Evolutionary conservation across 2,888 invertebrate genomes (phyloP).

Genomic region (Tetragonisca angustula): DNA sequence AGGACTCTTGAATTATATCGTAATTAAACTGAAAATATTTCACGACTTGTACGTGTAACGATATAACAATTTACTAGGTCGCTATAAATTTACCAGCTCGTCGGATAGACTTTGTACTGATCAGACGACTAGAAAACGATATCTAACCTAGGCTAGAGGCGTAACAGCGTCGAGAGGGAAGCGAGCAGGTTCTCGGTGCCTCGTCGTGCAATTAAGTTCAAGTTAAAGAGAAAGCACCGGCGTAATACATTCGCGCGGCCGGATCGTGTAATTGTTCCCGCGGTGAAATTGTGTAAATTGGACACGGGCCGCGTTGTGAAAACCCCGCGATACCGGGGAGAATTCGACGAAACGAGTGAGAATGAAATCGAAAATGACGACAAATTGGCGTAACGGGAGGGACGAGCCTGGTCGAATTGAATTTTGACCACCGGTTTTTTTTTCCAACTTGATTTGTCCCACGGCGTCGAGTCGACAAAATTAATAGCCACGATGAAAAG

Average conservation of each 20-base stretch:
- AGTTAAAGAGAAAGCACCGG: conserved; percentile 62
- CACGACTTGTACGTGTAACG: no score
- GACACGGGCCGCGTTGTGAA: conserved; percentile 30
- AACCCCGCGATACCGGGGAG: not conserved
- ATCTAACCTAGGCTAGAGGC: conserved; percentile 25
- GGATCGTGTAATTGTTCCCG: conserved; percentile 52
- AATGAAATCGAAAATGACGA: conserved; percentile 27
- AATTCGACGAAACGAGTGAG: conserved; percentile 8
- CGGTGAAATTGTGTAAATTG: conserved; percentile 54
- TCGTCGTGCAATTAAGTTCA: conserved; percentile 59
- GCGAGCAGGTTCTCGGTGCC: conserved; percentile 16
- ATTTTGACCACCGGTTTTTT: not conserved
- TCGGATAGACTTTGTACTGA: not conserved
- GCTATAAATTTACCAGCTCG: no score
- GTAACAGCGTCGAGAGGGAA: conserved; percentile 50
- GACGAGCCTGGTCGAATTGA: no score
- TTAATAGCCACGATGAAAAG: no score
- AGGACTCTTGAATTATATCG: no score
- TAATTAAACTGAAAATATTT: no score
- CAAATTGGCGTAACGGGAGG: not conserved
- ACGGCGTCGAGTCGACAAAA: no score
- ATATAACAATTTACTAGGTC: no score
- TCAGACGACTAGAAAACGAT: conserved; percentile 32
- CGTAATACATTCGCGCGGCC: conserved; percentile 38
- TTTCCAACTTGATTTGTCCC: no score